phyloP scores from a whole-genome alignment of 35 echinoderm and acorn worm genomes.

The Apostichopus parvimensis region DNA sequence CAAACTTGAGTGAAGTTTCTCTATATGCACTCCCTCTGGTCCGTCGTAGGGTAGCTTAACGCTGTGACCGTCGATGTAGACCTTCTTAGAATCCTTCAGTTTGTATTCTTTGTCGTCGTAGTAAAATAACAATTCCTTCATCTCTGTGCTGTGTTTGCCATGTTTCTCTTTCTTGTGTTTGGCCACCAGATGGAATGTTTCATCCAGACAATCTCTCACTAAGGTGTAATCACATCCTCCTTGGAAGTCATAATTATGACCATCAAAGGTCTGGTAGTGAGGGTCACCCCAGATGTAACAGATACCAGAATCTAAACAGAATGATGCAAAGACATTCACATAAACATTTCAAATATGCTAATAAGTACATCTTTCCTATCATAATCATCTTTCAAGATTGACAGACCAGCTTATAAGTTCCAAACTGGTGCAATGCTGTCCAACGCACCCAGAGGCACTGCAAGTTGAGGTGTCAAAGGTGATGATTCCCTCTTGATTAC shows the following conservation, averaged over 20 bases:
- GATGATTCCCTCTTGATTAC: too few relatives aligned
- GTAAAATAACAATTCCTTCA: slow-evolving; percentile 43
- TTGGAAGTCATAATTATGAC: slow-evolving; percentile 70
- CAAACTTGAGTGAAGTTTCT: slow-evolving; percentile 39
- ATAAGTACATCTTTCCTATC: too few relatives aligned
- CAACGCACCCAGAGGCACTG: too few relatives aligned
- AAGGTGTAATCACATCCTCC: slow-evolving; percentile 86
- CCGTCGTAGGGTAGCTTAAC: slow-evolving; percentile 31
- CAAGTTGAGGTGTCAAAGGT: too few relatives aligned
- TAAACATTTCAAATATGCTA: too few relatives aligned
- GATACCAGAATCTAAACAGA: slow-evolving; percentile 61
- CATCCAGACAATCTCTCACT: slow-evolving; percentile 63
- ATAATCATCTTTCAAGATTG: too few relatives aligned
- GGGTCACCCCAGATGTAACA: slow-evolving; percentile 89
- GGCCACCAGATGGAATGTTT: slow-evolving; percentile 38
- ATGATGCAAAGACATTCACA: too few relatives aligned
- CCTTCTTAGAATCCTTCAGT: slow-evolving; percentile 44
- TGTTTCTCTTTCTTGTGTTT: slow-evolving; percentile 44
- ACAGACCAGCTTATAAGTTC: too few relatives aligned
- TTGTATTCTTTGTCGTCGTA: slow-evolving; percentile 38
- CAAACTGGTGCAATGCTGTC: too few relatives aligned
- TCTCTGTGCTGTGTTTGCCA: not conserved
- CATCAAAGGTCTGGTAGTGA: slow-evolving; percentile 91
- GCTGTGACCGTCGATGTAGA: slow-evolving; percentile 45
- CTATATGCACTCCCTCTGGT: slow-evolving; percentile 15